A percentile compares a stretch with the other conserved stretches of the same genome.
Conservation (phyloP, 1,140 invertebrate genomes). For the Eufriesea mexicana region DNA sequence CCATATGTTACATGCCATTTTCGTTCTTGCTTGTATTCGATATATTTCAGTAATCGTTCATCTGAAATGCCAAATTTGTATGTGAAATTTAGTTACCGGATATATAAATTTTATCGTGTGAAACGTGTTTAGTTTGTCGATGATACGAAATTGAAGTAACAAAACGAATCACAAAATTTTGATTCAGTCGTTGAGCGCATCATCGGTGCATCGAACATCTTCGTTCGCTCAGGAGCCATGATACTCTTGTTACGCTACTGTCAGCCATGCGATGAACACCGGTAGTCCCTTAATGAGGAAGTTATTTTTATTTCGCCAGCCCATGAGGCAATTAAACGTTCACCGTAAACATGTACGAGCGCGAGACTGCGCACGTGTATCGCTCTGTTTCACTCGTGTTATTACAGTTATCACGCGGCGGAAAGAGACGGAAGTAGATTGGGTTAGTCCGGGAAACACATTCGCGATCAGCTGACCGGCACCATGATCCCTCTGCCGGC, state of each 20-base stretch:
- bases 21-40: background rate
- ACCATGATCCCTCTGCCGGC: slow-evolving; percentile 32
- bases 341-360: background rate
- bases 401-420: too few relatives aligned
- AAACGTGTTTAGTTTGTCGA: background rate
- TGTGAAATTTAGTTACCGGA: background rate
- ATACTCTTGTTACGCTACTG: background rate
- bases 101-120: background rate
- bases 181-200: background rate
- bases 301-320: slow-evolving; percentile 39
- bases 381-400: background rate
- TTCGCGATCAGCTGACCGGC: slow-evolving; percentile 57
- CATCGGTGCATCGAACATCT: background rate
- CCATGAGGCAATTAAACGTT: slow-evolving; percentile 51
- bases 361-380: slow-evolving; percentile 24
- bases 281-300: slow-evolving; percentile 56
- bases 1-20: background rate
- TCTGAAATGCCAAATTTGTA: background rate
- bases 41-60: background rate
- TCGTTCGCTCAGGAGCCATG: background rate
- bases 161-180: background rate
- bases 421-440: background rate
- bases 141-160: background rate
- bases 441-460: slow-evolving; percentile 12
- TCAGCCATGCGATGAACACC: background rate